These are phyloP conservation scores for Haemorhous mexicanus DNA, from an alignment of 2,113 vertebrate species.

Conservation along the genomic window DNA sequence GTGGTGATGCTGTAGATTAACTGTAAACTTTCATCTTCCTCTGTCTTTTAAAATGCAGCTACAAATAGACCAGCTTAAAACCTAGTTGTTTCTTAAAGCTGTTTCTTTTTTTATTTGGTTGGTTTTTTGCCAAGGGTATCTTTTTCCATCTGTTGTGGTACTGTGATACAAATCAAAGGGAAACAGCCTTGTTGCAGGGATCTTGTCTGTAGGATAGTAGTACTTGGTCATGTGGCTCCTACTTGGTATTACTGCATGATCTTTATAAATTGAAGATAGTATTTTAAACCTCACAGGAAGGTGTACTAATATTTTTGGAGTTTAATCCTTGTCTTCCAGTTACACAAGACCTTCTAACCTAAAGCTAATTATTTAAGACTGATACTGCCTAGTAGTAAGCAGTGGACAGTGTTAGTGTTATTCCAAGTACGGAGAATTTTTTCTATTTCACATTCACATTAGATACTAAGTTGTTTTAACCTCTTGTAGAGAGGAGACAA, in stretches of 20 bases:
- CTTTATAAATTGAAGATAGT: background rate
- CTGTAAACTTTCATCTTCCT: background rate
- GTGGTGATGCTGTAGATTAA: background rate
- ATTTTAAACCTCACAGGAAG: background rate
- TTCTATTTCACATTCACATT: background rate
- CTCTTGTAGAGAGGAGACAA: conserved; percentile 78
- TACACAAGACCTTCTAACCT: background rate
- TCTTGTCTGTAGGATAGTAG: background rate
- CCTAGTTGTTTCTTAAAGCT: background rate
- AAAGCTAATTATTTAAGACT: background rate
- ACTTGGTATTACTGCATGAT: background rate
- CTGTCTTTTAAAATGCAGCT: background rate
- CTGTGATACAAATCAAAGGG: background rate
- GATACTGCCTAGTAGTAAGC: background rate
- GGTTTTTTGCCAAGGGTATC: background rate
- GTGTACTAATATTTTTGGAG: background rate
- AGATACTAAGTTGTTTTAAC: background rate
- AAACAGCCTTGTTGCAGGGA: background rate
- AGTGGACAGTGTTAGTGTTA: background rate
- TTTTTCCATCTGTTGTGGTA: background rate
- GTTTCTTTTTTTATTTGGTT: background rate
- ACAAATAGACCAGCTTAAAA: conserved; percentile 15
- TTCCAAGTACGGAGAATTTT: background rate
- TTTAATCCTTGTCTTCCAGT: background rate
- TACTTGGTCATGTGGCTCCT: background rate